Evolutionary conservation across 2,113 vertebrate species (phyloP), one percentile per base, ranked within the genome.

Genomic region (Paradoxurus hermaphroditus): DNA sequence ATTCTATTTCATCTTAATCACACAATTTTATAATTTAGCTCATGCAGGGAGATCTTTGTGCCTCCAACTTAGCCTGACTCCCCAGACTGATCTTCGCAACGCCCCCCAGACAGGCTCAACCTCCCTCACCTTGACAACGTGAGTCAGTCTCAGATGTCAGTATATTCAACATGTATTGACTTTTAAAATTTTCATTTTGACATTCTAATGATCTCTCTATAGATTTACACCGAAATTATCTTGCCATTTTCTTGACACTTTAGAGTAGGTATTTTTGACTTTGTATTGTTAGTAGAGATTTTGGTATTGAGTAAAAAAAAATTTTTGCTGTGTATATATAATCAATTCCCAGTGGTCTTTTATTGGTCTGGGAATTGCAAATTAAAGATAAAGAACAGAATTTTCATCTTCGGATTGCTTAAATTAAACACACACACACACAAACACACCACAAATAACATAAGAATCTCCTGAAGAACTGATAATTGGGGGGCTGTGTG

Each of bases 121-220:
- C 63, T 6, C 46, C 77, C 34, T 94, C 81, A 39, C 25, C 25
- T 53, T 94, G 95, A 92, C 51, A 90, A 36, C 1, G 2, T 56
- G 79, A 94, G 81, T 91, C 73, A 92, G 81, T 72, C 68, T 97
- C 84, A 31, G 0, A 72, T 91, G 21, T 72, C 96, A 79, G 59
- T 59, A 95, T n/a, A 89, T 82, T 90, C 25, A 56, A 49, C 53
- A 39, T 2, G 1, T 34, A 86, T 72, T 92, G 79, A 95, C 86
- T 97, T 96, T 84, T 39, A 49, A 97, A 88, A 95, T 73, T 90
- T 86, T 91, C 86, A 67, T 14, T 23, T 65, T 81, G 65, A 93
- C 81, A 94, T 87, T 59, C 65, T 97, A 96, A 84, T 97, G 92
- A 91, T 87, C 87, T 95, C 62, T 96, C 75, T 44, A 72, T 46